phyloP scores from a whole-genome alignment of 2,113 vertebrate species.

The Collichthys lucidus region DNA sequence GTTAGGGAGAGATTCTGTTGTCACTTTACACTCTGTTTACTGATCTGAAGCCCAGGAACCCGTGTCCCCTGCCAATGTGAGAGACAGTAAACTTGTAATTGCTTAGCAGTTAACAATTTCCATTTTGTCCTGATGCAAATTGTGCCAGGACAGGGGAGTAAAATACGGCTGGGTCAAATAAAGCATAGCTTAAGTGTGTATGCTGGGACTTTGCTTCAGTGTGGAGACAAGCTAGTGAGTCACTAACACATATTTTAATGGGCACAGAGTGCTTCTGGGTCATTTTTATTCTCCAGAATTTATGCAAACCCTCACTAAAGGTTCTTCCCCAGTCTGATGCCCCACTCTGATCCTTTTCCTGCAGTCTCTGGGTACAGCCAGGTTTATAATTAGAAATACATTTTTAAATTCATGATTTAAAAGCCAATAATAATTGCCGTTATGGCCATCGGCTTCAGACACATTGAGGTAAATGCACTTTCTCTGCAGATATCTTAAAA shows the following conservation, averaged over 20 bases:
- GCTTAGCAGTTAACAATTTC: conserved; percentile 65
- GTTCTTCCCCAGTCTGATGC: conserved; percentile 1
- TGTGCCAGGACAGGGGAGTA: conserved; percentile 15
- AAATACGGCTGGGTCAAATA: conserved; percentile 25
- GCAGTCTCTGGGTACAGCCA: not conserved
- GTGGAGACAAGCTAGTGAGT: conserved; percentile 39
- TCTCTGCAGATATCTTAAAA: not conserved
- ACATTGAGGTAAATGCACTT: conserved; percentile 10
- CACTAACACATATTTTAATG: conserved; percentile 44
- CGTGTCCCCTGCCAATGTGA: conserved; percentile 27
- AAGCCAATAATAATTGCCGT: not conserved
- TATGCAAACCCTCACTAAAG: conserved; percentile 12
- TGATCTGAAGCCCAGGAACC: conserved; percentile 45
- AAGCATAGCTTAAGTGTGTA: conserved; percentile 5
- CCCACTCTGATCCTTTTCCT: conserved; percentile 24
- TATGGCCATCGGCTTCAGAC: not conserved
- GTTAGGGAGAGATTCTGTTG: conserved; percentile 64
- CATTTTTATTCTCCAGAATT: conserved; percentile 39
- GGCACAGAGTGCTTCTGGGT: conserved; percentile 21
- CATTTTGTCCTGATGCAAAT: conserved; percentile 48
- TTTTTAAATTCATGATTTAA: not conserved
- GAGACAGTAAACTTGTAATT: conserved; percentile 61
- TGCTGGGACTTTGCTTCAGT: conserved; percentile 27
- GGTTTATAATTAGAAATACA: conserved; percentile 6
- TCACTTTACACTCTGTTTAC: conserved; percentile 65